Base-by-base conservation (phyloP, 2,797 vertebrate genomes). In the Triplophysa bombifrons region DNA sequence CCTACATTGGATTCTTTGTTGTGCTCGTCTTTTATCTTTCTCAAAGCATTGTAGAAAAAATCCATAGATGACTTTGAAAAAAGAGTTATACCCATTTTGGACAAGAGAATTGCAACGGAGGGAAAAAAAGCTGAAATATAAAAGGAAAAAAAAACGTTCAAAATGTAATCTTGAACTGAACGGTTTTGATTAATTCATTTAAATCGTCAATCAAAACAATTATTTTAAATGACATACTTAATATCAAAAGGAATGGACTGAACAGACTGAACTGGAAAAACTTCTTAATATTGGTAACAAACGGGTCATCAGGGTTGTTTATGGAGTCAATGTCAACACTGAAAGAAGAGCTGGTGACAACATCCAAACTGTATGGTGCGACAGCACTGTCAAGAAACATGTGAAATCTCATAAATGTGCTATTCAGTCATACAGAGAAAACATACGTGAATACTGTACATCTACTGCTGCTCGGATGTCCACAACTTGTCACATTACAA, bases 261-360 rank as follows among this genome's bases (percentile, higher is more conserved):
- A 85, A 86, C 0, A 94, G 3, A 2, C 1, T 88, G 20, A 95
- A 82, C 11, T 90, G 93, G 1, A 94, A 19, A 7, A 96, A 13
- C 11, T 93, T 95, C 84, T 91, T 89, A 61, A 95, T 50, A 20
- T 96, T 87, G 46, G 80, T 20, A 41, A 86, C 84, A 68, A 96
- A 84, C 0, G 91, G 93, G 38, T 95, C 93, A 0, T 95, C 80
- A 7, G 93, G 90, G 48, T 94, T 92, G 88, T 92, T 95, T 73
- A 95, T 91, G 63, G 96, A 93, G 84, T 96, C 89, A 0, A 91
- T 83, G 55, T 96, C 91, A 19, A 96, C 89, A 8, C 95, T 91
- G 0, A 96, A 96, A 0, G 95, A 94, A 0, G 93, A 89, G 65
- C 95, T 96, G 81, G 94, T 90, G 74, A 95, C 85, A 0, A 92